Base-by-base conservation (phyloP, 2,888 invertebrate species). In the Drosophila testacea region DNA sequence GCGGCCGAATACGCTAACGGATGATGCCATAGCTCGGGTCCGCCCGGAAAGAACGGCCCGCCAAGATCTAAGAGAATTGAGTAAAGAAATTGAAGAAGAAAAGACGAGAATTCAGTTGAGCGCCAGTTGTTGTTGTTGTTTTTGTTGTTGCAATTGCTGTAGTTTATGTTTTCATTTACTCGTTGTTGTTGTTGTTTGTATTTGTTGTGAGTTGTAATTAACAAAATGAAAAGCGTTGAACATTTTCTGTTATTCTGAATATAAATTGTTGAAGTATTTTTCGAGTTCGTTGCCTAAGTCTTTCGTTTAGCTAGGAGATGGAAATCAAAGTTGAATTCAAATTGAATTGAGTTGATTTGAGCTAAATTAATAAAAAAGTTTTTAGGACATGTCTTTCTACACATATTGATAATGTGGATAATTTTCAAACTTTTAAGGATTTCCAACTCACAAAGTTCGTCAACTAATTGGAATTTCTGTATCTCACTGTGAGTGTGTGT, bases 1-100 rank as follows among this genome's bases (percentile, higher is more conserved):
- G 94, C 94, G 66, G 94, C 94, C 86, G 95, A 95, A 92, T 96
- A 96, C 74, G 97, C 95, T 94, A 97, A 94, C 93, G 96, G 97
- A 93, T 97, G 97, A 92, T 96, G 96, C 98, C 98, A 98, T 93
- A 98, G 94, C 94, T 98, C 98, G 71, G 97, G 97, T 85, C 96
- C 97, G 71, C 96, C 96, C 88, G 98, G 97, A 95, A 98, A 98
- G 95, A 98, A 98, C 90, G 98, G 98, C 90, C 97, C 96, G 92
- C 97, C 97, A 95, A 98, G 94, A 94, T 98, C 98, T 97, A 95
- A 27, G 41, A 61, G 54, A 61, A 44, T 36, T 42, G 32, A 61
- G 44, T 39, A 74, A 39, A 59, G 63, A 80, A 66, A 69, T 65
- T 39, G 55, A 39, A 41, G 39, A 55, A 52, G 63, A 47, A 34